Conservation (phyloP, 35 echinoderm and acorn worm species). For the Diadema setosum region DNA sequence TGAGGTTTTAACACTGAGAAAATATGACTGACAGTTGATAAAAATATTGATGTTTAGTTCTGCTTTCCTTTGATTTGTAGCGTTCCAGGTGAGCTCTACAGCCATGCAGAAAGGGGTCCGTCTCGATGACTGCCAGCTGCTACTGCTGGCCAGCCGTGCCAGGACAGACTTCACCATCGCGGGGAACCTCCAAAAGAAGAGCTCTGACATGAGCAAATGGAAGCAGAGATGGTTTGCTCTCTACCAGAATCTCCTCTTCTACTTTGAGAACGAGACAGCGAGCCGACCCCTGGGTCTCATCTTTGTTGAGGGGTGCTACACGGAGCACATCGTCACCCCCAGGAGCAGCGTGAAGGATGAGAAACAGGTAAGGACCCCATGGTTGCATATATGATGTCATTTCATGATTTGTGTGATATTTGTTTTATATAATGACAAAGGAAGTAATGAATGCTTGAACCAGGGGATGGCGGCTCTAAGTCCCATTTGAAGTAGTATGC, state of each 20-base stretch:
- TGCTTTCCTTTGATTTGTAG: no score
- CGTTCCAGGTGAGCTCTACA: no score
- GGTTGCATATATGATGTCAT: not conserved
- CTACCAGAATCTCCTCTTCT: conserved; percentile 96
- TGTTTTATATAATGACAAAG: no score
- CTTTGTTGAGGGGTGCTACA: conserved; percentile 87
- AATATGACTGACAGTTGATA: no score
- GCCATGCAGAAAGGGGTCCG: conserved; percentile 97
- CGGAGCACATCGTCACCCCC: conserved; percentile 55
- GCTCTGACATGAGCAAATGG: conserved; percentile 93
- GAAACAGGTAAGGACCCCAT: conserved; percentile 81
- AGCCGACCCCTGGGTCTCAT: conserved; percentile 56
- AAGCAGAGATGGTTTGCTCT: conserved; percentile 92
- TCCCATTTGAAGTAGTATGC: no score
- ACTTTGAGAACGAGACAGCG: conserved; percentile 79
- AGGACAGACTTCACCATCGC: conserved; percentile 79
- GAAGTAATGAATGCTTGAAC: no score
- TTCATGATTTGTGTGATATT: no score
- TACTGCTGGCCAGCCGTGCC: conserved; percentile 61
- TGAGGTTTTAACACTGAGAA: no score
- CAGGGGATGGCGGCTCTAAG: no score
- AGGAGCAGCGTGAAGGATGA: conserved; percentile 67
- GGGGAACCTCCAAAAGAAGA: conserved; percentile 93
- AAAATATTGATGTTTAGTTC: no score
- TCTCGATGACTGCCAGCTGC: conserved; percentile 76